phyloP scores from a whole-genome alignment of 2,888 invertebrate species.

The Lepidochrysops patricia region DNA sequence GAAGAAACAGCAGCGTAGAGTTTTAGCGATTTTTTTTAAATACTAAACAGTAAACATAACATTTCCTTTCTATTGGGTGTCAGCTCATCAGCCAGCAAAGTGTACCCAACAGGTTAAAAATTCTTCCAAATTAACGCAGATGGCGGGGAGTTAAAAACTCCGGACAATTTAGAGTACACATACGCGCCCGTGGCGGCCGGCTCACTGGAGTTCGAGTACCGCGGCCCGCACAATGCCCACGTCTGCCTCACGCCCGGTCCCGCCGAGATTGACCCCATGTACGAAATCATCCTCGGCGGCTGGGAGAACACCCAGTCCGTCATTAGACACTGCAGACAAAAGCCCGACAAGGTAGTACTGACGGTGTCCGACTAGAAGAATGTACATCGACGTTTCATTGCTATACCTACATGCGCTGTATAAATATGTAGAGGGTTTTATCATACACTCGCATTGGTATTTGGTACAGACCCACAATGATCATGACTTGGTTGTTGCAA shows the following conservation, averaged over 20 bases:
- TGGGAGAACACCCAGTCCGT: slow-evolving; percentile 80
- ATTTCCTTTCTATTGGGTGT: too few relatives aligned
- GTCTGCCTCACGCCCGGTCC: slow-evolving; percentile 72
- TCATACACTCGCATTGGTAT: too few relatives aligned
- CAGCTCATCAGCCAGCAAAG: slow-evolving; percentile 47
- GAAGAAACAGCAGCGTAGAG: too few relatives aligned
- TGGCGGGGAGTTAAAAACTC: slow-evolving; percentile 70
- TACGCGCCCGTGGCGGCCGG: slow-evolving; percentile 73
- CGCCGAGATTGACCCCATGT: slow-evolving; percentile 75
- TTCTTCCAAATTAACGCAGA: slow-evolving; percentile 55
- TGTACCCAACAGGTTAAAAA: slow-evolving; percentile 62
- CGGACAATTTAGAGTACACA: slow-evolving; percentile 74
- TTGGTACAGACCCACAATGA: too few relatives aligned
- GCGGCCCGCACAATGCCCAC: slow-evolving; percentile 78
- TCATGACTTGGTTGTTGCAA: too few relatives aligned
- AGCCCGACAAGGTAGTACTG: slow-evolving; percentile 75
- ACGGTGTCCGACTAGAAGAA: neutral
- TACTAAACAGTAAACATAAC: too few relatives aligned
- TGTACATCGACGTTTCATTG: neutral
- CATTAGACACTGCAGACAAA: slow-evolving; percentile 76
- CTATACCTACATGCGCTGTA: too few relatives aligned
- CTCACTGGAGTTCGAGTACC: slow-evolving; percentile 71
- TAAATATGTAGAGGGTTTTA: neutral
- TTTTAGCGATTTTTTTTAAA: too few relatives aligned
- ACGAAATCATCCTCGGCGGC: slow-evolving; percentile 80